These are phyloP conservation scores for Euzetes globulus DNA, from an alignment of 2,888 invertebrate genomes.

Conservation along the genomic window DNA sequence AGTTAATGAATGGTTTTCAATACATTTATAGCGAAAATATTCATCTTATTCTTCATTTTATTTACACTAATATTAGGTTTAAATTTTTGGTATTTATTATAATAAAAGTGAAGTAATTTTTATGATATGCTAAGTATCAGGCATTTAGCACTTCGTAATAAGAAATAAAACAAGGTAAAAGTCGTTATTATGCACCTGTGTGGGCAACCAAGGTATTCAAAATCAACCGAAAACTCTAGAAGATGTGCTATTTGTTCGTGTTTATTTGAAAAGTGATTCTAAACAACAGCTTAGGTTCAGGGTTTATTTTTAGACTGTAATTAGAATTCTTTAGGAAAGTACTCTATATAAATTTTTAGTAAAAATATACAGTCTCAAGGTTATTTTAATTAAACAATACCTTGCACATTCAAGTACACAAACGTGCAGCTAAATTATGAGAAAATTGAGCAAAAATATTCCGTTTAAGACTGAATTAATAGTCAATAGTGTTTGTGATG, in stretches of 20 bases:
- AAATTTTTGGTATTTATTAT: not conserved
- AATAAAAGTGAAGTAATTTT: not conserved
- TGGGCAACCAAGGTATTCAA: no score
- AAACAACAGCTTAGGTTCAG: no score
- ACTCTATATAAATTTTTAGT: no score
- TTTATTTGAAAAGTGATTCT: no score
- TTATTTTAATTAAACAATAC: no score
- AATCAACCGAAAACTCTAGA: no score
- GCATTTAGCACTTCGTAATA: not conserved
- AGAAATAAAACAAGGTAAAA: not conserved
- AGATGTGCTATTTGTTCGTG: no score
- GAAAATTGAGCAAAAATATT: not conserved
- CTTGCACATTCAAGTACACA: no score
- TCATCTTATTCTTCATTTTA: not conserved
- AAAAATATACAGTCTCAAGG: no score
- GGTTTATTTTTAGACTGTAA: no score
- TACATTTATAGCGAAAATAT: not conserved
- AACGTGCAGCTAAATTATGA: not conserved
- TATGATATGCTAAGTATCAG: not conserved
- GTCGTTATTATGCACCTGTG: no score
- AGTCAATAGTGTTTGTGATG: not conserved
- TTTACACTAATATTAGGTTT: not conserved
- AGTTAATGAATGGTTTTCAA: constrained; percentile 4
- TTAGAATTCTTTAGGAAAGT: no score
- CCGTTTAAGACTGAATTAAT: not conserved